Conservation (phyloP, 2,113 vertebrate genomes). For the Syngnathoides biaculeatus region DNA sequence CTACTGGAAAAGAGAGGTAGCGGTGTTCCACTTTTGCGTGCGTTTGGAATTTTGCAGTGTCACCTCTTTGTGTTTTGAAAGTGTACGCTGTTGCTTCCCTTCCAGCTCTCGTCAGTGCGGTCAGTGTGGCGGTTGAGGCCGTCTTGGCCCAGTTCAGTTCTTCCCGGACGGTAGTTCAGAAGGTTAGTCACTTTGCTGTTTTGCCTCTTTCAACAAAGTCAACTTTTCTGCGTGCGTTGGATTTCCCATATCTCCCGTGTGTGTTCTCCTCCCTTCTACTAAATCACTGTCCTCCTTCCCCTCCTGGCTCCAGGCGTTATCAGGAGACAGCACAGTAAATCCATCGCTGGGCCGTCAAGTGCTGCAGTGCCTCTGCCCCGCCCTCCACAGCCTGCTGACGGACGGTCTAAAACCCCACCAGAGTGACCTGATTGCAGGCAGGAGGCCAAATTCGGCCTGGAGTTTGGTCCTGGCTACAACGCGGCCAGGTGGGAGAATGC, state of each 20-base stretch:
- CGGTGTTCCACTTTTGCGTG: background rate
- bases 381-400: slow-evolving; percentile 81
- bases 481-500: slow-evolving; percentile 74
- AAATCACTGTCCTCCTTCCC: slow-evolving; percentile 5
- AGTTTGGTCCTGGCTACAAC: slow-evolving; percentile 87
- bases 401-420: slow-evolving; percentile 91
- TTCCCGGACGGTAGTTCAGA: slow-evolving; percentile 88
- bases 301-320: slow-evolving; percentile 77
- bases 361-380: slow-evolving; percentile 87
- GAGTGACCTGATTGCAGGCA: slow-evolving; percentile 91
- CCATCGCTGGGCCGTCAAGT: slow-evolving; percentile 87
- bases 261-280: slow-evolving; percentile 15
- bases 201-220: background rate
- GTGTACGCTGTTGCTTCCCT: slow-evolving; percentile 15
- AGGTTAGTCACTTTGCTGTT: slow-evolving; percentile 71
- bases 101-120: slow-evolving; percentile 81
- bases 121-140: slow-evolving; percentile 88
- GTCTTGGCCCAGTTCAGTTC: slow-evolving; percentile 87
- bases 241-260: slow-evolving; percentile 1
- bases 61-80: background rate
- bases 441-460: slow-evolving; percentile 88
- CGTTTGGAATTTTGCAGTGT: background rate
- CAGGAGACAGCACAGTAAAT: slow-evolving; percentile 90
- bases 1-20: slow-evolving; percentile 84
- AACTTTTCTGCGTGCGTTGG: background rate